phyloP scores from a whole-genome alignment of 2,113 vertebrate species.

The Rhipidura dahli region DNA sequence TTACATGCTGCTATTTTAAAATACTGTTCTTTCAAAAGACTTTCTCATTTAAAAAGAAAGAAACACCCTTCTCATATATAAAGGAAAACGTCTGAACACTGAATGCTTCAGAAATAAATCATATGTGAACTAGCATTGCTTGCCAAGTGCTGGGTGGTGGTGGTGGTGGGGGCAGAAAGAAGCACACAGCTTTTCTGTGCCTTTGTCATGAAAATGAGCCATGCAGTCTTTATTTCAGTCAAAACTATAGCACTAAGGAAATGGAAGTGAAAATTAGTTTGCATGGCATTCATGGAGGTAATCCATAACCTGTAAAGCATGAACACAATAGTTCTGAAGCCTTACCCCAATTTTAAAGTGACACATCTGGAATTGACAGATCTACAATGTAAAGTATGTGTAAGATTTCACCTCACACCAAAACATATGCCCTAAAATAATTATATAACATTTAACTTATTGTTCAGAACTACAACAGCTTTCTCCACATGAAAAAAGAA shows the following conservation, averaged over 20 bases:
- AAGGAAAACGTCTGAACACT: not conserved
- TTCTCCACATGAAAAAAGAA: not conserved
- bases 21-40: not conserved
- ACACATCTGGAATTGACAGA: not conserved
- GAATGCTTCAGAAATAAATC: conserved; percentile 19
- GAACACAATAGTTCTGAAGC: not conserved
- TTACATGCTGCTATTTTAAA: not conserved
- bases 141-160: not conserved
- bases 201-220: conserved; percentile 13
- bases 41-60: not conserved
- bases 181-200: not conserved
- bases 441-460: not conserved
- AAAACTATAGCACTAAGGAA: not conserved
- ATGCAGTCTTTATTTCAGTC: conserved; percentile 12
- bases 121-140: conserved; percentile 3
- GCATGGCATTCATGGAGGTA: not conserved
- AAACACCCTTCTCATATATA: not conserved
- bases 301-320: not conserved
- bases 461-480: not conserved
- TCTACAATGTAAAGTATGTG: not conserved
- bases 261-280: conserved; percentile 18
- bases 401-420: not conserved
- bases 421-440: not conserved
- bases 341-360: not conserved
- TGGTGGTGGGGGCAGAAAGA: not conserved